Evolutionary conservation across 1,140 invertebrate genomes (phyloP).

Genomic region (Proales similis): DNA sequence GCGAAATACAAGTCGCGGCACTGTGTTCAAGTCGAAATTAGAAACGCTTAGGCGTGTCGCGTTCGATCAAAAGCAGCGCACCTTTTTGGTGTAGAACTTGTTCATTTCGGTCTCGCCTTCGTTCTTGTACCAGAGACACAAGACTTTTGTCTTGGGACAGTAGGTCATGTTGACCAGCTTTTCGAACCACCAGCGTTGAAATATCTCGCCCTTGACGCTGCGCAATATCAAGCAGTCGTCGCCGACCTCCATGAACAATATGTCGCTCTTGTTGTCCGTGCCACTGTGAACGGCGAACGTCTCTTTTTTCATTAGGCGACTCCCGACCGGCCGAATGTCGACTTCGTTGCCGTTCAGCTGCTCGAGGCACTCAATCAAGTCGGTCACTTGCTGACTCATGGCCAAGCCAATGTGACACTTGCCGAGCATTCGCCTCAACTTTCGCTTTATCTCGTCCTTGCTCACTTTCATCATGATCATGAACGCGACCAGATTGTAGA

Average conservation of each 20-base stretch:
- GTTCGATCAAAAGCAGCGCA: not conserved
- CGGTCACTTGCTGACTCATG: constrained; percentile 93
- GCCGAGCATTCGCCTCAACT: constrained; percentile 82
- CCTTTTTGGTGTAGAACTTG: constrained; percentile 98
- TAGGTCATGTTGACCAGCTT: constrained; percentile 98
- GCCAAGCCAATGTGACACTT: constrained; percentile 96
- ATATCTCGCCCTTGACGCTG: constrained; percentile 83
- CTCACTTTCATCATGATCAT: constrained; percentile 86
- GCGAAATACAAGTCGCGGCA: constrained; percentile 96
- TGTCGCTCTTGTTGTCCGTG: constrained; percentile 73
- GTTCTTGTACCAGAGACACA: constrained; percentile 76
- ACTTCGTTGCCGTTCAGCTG: constrained; percentile 77
- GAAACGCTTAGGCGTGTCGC: not conserved
- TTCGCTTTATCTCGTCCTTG: constrained; percentile 76
- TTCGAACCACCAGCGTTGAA: constrained; percentile 97
- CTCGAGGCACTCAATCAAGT: constrained; percentile 85
- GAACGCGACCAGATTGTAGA: constrained; percentile 92
- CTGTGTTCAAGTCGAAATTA: constrained; percentile 56
- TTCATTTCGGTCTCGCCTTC: constrained; percentile 68
- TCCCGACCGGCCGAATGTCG: constrained; percentile 76
- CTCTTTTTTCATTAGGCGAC: constrained; percentile 82
- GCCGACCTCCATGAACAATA: constrained; percentile 93
- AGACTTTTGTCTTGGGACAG: constrained; percentile 87
- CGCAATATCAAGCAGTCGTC: constrained; percentile 92
- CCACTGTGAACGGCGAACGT: constrained; percentile 95